These are phyloP conservation scores for Sebastes schlegelii DNA, from an alignment of 2,113 vertebrate species.

Conservation along the genomic window DNA sequence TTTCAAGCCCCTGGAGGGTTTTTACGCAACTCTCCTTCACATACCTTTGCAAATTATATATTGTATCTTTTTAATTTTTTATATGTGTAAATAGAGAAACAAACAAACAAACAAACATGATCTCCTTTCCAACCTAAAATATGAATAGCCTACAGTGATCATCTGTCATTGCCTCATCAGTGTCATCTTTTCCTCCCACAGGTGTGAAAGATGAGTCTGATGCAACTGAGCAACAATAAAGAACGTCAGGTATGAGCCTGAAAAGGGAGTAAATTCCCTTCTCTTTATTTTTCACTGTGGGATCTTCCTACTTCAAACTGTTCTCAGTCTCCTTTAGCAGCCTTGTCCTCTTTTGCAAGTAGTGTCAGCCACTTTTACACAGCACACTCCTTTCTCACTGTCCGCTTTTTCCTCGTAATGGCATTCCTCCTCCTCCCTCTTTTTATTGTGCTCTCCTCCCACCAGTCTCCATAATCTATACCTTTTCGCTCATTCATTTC, in stretches of 20 bases:
- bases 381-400: too few relatives aligned
- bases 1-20: too few relatives aligned
- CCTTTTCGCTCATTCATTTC: neutral
- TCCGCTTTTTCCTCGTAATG: neutral
- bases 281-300: neutral
- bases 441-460: neutral
- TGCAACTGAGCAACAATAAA: neutral
- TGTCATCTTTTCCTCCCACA: neutral
- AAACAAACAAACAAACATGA: neutral
- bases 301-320: neutral
- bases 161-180: neutral
- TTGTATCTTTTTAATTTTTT: too few relatives aligned
- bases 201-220: neutral
- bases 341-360: neutral
- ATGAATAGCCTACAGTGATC: neutral
- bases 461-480: neutral
- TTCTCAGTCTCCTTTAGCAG: neutral
- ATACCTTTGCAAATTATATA: too few relatives aligned
- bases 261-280: neutral
- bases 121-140: neutral
- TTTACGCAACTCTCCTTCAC: too few relatives aligned
- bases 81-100: too few relatives aligned
- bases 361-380: neutral
- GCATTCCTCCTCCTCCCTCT: neutral
- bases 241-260: neutral